Conservation (phyloP, 1,140 invertebrate species). For the Drosophila obscura region DNA sequence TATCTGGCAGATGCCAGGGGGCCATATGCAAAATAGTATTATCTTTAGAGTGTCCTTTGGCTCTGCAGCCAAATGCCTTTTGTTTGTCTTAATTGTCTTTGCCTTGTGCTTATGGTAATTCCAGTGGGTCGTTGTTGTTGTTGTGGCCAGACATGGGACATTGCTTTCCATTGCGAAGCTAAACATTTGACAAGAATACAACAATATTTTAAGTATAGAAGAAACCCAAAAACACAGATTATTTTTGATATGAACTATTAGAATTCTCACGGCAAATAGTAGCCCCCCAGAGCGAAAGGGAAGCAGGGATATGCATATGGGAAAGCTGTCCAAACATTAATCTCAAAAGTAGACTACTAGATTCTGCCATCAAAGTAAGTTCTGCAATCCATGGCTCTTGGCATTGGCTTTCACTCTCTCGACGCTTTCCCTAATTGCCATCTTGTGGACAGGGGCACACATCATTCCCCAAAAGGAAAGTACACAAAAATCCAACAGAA, state of each 20-base stretch:
- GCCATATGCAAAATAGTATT: constrained; percentile 16
- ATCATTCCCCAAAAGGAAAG: not conserved
- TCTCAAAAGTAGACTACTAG: no score
- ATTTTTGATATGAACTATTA: no score
- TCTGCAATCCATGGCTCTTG: no score
- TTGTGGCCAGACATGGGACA: constrained; percentile 1
- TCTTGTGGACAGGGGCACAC: not conserved
- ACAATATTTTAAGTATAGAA: no score
- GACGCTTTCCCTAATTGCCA: not conserved
- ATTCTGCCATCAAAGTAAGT: no score
- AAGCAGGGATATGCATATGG: not conserved
- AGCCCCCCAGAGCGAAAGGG: no score
- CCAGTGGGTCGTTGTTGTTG: not conserved
- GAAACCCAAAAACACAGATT: no score
- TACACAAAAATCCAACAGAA: not conserved
- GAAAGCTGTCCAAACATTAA: not conserved
- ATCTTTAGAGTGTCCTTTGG: not conserved
- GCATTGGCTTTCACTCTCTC: no score
- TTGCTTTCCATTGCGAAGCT: not conserved
- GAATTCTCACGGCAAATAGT: no score
- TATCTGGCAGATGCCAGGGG: not conserved
- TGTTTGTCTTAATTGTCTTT: constrained; percentile 5
- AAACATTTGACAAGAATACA: not conserved
- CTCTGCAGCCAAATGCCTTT: constrained; percentile 5
- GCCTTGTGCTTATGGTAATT: constrained; percentile 14